These are phyloP conservation scores for Characodon lateralis DNA, from an alignment of 2,797 vertebrate species.

Conservation along the genomic window DNA sequence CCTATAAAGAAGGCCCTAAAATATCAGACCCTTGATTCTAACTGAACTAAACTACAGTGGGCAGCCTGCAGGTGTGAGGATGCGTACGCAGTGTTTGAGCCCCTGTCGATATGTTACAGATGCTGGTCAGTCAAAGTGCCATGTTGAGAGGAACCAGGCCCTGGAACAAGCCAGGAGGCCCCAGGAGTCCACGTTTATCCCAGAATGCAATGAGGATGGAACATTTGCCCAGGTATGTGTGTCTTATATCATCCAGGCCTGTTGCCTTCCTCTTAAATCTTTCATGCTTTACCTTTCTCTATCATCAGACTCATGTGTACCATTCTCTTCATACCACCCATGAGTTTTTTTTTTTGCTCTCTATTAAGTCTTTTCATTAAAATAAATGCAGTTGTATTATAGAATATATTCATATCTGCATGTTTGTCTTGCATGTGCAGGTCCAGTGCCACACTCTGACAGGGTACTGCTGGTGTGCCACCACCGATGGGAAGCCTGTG, in stretches of 20 bases:
- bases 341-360: neutral
- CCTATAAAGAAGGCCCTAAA: slow-evolving; percentile 9
- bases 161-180: slow-evolving; percentile 91
- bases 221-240: slow-evolving; percentile 90
- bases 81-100: slow-evolving; percentile 12
- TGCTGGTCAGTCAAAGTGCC: slow-evolving; percentile 93
- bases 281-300: neutral
- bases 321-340: neutral
- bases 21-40: slow-evolving; percentile 10
- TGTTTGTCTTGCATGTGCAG: slow-evolving; percentile 70
- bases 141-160: slow-evolving; percentile 90
- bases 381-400: neutral
- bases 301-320: neutral
- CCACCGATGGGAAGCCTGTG: slow-evolving; percentile 94
- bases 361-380: neutral
- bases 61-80: slow-evolving; percentile 31
- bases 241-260: slow-evolving; percentile 6
- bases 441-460: slow-evolving; percentile 98
- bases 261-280: slow-evolving; percentile 12
- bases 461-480: slow-evolving; percentile 99
- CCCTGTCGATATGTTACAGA: slow-evolving; percentile 75
- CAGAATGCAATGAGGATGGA: slow-evolving; percentile 96
- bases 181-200: slow-evolving; percentile 95
- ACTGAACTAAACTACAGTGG: slow-evolving; percentile 11
- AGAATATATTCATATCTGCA: slow-evolving; percentile 2